Percentiles rank a stretch among this genome's conserved stretches.
These are phyloP conservation scores for Xestoiulus laeticollis DNA, from an alignment of 2,888 invertebrate genomes.

Conservation along the genomic window DNA sequence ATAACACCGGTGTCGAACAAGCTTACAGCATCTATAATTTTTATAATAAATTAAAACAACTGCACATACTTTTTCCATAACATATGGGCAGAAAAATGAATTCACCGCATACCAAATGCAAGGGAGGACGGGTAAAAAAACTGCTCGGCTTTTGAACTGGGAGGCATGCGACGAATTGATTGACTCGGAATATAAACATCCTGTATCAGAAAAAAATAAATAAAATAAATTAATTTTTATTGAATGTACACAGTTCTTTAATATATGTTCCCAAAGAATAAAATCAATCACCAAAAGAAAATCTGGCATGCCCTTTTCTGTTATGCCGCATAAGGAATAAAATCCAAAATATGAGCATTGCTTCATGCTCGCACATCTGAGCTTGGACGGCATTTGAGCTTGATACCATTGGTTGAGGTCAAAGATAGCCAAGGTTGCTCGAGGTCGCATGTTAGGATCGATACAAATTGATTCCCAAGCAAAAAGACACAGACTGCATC, in stretches of 20 bases:
- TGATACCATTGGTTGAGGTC: constrained; percentile 52
- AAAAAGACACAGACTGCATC: constrained; percentile 70
- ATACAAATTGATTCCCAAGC: constrained; percentile 74
- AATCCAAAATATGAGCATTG: constrained; percentile 62
- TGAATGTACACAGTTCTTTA: not conserved
- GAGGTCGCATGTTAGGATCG: constrained; percentile 59
- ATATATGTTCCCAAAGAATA: not conserved
- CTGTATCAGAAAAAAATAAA: constrained; percentile 60
- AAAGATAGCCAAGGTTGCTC: constrained; percentile 68
- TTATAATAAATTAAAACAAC: not conserved
- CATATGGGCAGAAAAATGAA: not conserved
- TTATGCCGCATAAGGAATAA: constrained; percentile 60
- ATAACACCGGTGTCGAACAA: constrained; percentile 61
- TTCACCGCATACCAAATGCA: constrained; percentile 72
- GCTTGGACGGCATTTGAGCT: constrained; percentile 71
- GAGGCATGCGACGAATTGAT: constrained; percentile 61
- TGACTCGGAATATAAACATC: constrained; percentile 69
- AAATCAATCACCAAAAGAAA: constrained; percentile 59
- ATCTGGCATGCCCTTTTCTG: constrained; percentile 58
- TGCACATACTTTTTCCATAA: not conserved
- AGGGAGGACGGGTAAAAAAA: constrained; percentile 85
- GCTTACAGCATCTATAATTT: constrained; percentile 59
- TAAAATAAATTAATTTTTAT: not conserved
- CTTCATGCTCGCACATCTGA: constrained; percentile 65
- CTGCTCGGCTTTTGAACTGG: constrained; percentile 78